Evolutionary conservation across 2,113 vertebrate genomes (phyloP).

Genomic region (Rissa tridactyla): DNA sequence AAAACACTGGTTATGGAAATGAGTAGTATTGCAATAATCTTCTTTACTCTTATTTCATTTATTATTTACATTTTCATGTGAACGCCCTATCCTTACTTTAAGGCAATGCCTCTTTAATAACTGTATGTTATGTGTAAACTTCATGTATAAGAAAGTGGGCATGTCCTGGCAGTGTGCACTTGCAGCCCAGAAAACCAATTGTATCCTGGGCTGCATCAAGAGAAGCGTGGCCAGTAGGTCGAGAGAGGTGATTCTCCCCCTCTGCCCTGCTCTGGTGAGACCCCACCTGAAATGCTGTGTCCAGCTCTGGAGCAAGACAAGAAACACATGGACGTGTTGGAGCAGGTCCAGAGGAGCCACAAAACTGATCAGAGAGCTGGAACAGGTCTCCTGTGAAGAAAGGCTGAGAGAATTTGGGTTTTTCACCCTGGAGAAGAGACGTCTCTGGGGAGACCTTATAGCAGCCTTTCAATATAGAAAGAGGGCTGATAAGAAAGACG

Average conservation of each 20-base stretch:
- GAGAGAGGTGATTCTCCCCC: not conserved
- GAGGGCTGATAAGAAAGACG: not conserved
- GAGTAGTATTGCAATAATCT: not conserved
- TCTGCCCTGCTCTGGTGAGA: rapidly evolving
- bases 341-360: not conserved
- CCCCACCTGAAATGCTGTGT: not conserved
- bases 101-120: not conserved
- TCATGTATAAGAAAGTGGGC: not conserved
- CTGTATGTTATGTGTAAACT: not conserved
- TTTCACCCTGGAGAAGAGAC: not conserved
- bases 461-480: not conserved
- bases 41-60: not conserved
- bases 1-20: not conserved
- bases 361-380: not conserved
- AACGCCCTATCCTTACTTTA: not conserved
- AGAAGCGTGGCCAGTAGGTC: not conserved
- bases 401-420: not conserved
- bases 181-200: not conserved
- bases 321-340: not conserved
- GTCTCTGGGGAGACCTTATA: not conserved
- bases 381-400: not conserved
- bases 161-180: not conserved
- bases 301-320: not conserved
- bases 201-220: not conserved
- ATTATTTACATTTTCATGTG: not conserved